A percentile compares a stretch with the other conserved stretches of the same genome.
These are phyloP conservation scores for Linyphia triangularis DNA, from an alignment of 2,888 invertebrate species.

Conservation along the genomic window DNA sequence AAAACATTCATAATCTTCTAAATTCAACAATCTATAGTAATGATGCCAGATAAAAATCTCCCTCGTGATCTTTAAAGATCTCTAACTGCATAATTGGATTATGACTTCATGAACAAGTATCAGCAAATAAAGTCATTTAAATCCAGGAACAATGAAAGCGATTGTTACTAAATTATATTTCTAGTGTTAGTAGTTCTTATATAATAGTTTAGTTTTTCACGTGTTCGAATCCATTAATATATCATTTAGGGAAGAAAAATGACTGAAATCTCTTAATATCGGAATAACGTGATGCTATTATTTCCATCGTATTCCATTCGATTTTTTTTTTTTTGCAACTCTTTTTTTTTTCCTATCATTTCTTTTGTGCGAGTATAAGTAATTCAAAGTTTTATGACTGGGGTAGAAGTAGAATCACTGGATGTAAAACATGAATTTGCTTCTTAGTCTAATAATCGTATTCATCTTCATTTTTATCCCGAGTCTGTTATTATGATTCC, in stretches of 20 bases:
- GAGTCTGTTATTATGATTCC: conserved; percentile 27
- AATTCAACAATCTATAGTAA: neutral
- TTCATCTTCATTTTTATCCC: conserved; percentile 58
- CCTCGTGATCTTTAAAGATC: neutral
- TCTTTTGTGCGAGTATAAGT: conserved; percentile 24
- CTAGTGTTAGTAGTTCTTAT: neutral
- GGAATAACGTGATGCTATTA: conserved; percentile 66
- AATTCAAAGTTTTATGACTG: conserved; percentile 50
- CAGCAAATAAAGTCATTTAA: conserved; percentile 4
- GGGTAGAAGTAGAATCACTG: neutral
- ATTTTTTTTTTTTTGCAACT: neutral
- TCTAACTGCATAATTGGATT: neutral
- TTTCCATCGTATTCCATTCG: conserved; percentile 4
- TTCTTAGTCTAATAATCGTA: conserved; percentile 52
- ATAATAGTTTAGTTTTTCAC: conserved; percentile 18
- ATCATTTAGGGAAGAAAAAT: conserved; percentile 63
- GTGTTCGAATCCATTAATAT: conserved; percentile 57
- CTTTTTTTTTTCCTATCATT: neutral
- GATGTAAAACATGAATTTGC: conserved; percentile 34
- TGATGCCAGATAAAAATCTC: neutral
- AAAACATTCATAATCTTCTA: too few relatives aligned
- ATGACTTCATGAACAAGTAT: neutral
- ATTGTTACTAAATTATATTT: conserved; percentile 51
- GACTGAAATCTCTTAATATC: conserved; percentile 52
- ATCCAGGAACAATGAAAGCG: neutral